Evolutionary conservation across 1,140 invertebrate species (phyloP).

Genomic region (Hetaerina americana): DNA sequence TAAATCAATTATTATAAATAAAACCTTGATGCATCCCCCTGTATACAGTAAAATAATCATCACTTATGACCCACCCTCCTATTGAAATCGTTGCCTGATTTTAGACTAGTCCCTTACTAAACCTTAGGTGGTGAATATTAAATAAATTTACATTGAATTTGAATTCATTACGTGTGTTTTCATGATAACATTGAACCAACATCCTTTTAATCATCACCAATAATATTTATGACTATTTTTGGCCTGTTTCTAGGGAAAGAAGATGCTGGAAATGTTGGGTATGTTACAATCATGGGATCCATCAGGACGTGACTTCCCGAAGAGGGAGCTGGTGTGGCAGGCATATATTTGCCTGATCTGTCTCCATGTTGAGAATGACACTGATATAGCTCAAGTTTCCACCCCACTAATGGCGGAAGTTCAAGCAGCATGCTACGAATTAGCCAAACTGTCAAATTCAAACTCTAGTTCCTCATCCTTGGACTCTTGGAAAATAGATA

Average conservation of each 20-base stretch:
- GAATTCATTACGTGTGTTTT: too few species aligned
- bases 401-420: background rate
- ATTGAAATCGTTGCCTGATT: too few species aligned
- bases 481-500: background rate
- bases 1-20: too few species aligned
- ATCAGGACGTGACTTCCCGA: background rate
- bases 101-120: too few species aligned
- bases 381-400: background rate
- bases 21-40: too few species aligned
- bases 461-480: background rate
- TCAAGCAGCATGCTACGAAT: background rate
- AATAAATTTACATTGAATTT: too few species aligned
- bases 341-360: background rate
- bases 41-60: too few species aligned
- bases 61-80: too few species aligned
- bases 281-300: background rate
- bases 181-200: too few species aligned
- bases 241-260: background rate
- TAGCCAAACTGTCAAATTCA: background rate
- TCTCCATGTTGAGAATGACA: background rate
- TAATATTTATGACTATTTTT: too few species aligned
- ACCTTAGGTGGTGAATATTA: too few species aligned
- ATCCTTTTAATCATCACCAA: too few species aligned
- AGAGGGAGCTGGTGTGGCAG: background rate
- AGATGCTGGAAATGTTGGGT: background rate